phyloP scores from a whole-genome alignment of 2,113 vertebrate genomes.

The Etheostoma spectabile region DNA sequence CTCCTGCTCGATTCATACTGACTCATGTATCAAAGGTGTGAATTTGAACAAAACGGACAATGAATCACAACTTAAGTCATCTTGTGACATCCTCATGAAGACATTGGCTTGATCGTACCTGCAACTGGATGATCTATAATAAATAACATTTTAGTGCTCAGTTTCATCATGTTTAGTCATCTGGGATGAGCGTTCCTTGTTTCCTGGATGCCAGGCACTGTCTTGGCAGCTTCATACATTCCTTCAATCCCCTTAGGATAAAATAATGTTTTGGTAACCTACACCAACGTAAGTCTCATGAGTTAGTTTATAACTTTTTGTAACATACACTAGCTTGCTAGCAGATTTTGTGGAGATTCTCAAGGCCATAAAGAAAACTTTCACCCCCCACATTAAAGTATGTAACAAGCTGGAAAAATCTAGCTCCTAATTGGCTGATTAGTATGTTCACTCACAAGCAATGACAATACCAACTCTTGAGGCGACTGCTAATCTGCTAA shows the following conservation, averaged over 20 bases:
- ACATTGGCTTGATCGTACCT: slow-evolving; percentile 25
- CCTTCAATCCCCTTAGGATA: slow-evolving; percentile 8
- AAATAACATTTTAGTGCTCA: not conserved
- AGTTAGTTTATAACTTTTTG: slow-evolving; percentile 16
- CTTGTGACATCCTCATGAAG: slow-evolving; percentile 13
- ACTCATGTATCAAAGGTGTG: slow-evolving; percentile 54
- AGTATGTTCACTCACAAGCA: slow-evolving; percentile 39
- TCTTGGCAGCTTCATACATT: not conserved
- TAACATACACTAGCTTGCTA: not conserved
- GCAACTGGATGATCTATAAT: not conserved
- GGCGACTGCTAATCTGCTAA: slow-evolving; percentile 62
- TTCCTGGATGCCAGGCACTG: slow-evolving; percentile 3
- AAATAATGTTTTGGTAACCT: not conserved
- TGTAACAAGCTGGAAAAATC: slow-evolving; percentile 37
- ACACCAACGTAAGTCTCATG: not conserved
- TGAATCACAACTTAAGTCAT: slow-evolving; percentile 44
- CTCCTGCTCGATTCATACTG: slow-evolving; percentile 68
- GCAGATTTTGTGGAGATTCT: not conserved
- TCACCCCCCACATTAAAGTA: slow-evolving; percentile 20
- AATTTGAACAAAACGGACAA: slow-evolving; percentile 4
- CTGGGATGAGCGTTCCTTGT: not conserved
- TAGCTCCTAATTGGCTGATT: slow-evolving; percentile 47
- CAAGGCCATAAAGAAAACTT: slow-evolving; percentile 2
- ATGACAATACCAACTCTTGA: slow-evolving; percentile 10
- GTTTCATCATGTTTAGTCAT: slow-evolving; percentile 6